These are phyloP conservation scores for Empidonax alnorum DNA, from an alignment of 2,113 vertebrate genomes.

Conservation along the genomic window DNA sequence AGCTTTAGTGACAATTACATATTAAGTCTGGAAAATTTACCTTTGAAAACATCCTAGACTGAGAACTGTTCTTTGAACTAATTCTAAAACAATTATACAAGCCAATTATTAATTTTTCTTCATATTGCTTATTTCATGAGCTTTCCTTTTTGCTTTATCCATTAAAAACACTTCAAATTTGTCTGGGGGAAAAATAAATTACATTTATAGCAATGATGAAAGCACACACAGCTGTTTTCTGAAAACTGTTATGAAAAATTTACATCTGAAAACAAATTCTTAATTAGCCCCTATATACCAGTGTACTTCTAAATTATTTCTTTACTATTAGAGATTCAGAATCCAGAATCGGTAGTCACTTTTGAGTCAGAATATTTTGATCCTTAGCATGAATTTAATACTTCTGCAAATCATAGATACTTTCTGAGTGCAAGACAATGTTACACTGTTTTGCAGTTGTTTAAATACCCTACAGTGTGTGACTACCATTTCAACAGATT, in stretches of 20 bases:
- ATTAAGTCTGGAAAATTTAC: neutral
- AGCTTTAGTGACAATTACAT: neutral
- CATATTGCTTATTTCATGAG: neutral
- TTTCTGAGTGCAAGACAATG: neutral
- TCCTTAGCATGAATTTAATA: neutral
- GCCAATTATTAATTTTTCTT: neutral
- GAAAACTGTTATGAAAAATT: neutral
- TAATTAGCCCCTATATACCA: neutral
- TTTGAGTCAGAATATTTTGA: neutral
- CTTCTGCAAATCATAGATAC: neutral
- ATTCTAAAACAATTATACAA: neutral
- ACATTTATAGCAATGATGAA: neutral
- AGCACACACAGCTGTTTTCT: neutral
- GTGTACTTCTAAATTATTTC: neutral
- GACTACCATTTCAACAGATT: neutral
- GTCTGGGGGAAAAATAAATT: neutral
- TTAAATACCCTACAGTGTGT: accelerated
- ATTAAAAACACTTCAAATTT: neutral
- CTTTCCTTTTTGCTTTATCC: neutral
- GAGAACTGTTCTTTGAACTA: neutral
- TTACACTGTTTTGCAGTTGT: neutral
- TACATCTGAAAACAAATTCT: neutral
- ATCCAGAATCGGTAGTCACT: neutral
- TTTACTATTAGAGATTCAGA: neutral
- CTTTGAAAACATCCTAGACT: neutral